Conservation (phyloP, 2,113 vertebrate species). For the Cygnus atratus region DNA sequence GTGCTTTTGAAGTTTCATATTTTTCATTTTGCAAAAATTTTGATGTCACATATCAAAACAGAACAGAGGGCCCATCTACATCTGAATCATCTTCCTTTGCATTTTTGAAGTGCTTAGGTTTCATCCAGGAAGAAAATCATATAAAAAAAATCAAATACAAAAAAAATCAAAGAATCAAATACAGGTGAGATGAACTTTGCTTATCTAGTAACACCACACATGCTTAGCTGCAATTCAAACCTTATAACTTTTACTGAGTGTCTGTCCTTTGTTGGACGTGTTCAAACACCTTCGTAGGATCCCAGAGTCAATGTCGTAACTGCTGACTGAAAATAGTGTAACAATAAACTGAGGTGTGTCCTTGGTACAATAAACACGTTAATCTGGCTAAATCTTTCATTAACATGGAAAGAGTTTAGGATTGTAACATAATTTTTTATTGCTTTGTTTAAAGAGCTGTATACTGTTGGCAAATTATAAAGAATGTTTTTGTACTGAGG, state of each 20-base stretch:
- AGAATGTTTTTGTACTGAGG: not conserved
- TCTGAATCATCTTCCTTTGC: not conserved
- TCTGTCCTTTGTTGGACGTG: not conserved
- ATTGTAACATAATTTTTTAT: not conserved
- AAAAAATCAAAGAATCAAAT: too few species aligned
- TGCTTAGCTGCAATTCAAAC: slow-evolving; percentile 19
- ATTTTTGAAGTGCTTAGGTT: not conserved
- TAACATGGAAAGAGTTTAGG: not conserved
- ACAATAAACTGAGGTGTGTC: slow-evolving; percentile 15
- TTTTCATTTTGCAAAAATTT: not conserved
- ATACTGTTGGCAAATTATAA: not conserved
- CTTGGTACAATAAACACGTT: slow-evolving; percentile 44
- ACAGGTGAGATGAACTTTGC: not conserved
- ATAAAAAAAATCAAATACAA: not conserved
- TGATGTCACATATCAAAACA: not conserved
- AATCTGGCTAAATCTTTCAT: slow-evolving; percentile 34
- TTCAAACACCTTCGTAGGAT: slow-evolving; percentile 8
- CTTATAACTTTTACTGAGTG: slow-evolving; percentile 24
- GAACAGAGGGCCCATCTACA: not conserved
- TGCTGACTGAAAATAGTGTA: slow-evolving; percentile 20
- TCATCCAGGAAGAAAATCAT: slow-evolving; percentile 12
- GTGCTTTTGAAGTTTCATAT: not conserved
- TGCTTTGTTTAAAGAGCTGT: slow-evolving; percentile 50
- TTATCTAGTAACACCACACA: not conserved
- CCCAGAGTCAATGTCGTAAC: slow-evolving; percentile 29